Percentiles rank a stretch among this genome's conserved stretches.
phyloP scores from a whole-genome alignment of 2,797 vertebrate genomes.

The Peromyscus melanophrys region DNA sequence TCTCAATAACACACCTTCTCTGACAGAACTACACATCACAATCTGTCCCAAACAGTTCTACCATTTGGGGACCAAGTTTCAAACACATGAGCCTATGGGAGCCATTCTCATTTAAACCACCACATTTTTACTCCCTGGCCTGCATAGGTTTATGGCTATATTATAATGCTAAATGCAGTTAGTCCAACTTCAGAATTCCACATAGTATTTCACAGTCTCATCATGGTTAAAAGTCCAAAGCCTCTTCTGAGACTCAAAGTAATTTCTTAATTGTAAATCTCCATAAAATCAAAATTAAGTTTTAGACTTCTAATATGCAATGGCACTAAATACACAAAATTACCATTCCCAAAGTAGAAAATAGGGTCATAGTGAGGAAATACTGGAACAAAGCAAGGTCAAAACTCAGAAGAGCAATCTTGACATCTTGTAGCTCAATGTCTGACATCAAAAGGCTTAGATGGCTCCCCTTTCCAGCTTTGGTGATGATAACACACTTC shows the following conservation, averaged over 20 bases:
- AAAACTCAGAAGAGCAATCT: neutral
- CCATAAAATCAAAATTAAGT: neutral
- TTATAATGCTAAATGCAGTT: neutral
- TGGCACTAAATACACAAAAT: neutral
- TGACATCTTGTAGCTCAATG: neutral
- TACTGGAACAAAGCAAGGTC: neutral
- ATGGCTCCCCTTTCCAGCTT: too few relatives aligned
- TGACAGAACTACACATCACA: neutral
- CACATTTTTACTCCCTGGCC: neutral
- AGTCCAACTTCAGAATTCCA: neutral
- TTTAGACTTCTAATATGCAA: neutral
- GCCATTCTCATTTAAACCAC: neutral
- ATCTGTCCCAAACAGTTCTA: neutral
- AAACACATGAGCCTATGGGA: neutral
- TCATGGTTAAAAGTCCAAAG: neutral
- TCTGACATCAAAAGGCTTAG: neutral
- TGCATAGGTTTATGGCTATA: neutral
- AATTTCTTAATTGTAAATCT: neutral
- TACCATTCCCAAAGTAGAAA: neutral
- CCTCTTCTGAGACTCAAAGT: neutral
- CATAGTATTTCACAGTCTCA: neutral
- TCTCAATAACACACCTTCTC: neutral
- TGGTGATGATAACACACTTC: too few relatives aligned
- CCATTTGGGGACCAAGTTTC: neutral
- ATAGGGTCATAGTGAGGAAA: neutral